Evolutionary conservation across 2,797 vertebrate species (phyloP).

Genomic region (Austrolebias charrua): DNA sequence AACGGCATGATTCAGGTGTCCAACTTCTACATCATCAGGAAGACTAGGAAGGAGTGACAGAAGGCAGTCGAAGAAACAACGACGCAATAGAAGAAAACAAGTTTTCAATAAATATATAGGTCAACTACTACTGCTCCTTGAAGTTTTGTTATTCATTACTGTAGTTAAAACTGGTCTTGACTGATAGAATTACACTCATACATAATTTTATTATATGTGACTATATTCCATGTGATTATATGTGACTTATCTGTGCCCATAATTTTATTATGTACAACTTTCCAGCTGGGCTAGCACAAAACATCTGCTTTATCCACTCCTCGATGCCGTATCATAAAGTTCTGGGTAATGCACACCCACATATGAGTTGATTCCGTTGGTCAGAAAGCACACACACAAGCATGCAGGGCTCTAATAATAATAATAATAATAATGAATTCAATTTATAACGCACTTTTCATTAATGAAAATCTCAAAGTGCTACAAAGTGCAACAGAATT

Average conservation of each 20-base stretch:
- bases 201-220: no score
- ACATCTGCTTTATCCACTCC: background rate
- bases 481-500: no score
- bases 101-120: slow-evolving; percentile 49
- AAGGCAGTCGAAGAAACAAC: slow-evolving; percentile 31
- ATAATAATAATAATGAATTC: no score
- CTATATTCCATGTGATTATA: no score
- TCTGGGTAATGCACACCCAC: slow-evolving; percentile 2
- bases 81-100: slow-evolving; percentile 25
- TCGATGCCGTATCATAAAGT: slow-evolving; percentile 13
- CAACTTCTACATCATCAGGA: slow-evolving; percentile 51
- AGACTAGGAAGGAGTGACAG: slow-evolving; percentile 23
- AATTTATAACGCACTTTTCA: no score
- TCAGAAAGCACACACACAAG: slow-evolving; percentile 19
- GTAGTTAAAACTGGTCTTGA: slow-evolving; percentile 42
- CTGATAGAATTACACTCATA: slow-evolving; percentile 40
- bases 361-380: slow-evolving; percentile 30
- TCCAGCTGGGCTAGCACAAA: slow-evolving; percentile 49
- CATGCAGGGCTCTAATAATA: slow-evolving; percentile 4
- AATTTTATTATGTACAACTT: no score
- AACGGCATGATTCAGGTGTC: slow-evolving; percentile 55
- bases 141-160: slow-evolving; percentile 52
- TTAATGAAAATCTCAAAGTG: no score
- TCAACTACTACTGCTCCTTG: slow-evolving; percentile 15
- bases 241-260: no score